Base-by-base conservation (phyloP, 64 coral and sea anemone species). In the Dendronephthya gigantea region DNA sequence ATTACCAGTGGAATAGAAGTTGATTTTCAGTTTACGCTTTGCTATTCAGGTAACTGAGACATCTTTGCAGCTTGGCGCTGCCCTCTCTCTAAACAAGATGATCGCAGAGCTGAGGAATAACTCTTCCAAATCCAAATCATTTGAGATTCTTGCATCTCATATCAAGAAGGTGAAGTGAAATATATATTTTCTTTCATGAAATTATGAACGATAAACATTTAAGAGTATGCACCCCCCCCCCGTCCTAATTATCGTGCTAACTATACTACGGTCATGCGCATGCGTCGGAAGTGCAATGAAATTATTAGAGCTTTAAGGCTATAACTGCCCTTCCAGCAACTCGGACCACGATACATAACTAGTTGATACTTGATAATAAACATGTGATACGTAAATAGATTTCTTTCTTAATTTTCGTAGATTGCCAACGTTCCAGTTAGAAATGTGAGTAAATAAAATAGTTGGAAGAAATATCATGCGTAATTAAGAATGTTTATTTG, bases 361-460 rank as follows among this genome's bases (percentile, higher is more conserved):
- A n/a, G n/a, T n/a, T n/a, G n/a, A n/a, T n/a, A n/a, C n/a, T n/a
- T n/a, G n/a, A n/a, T n/a, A n/a, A n/a, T n/a, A 12, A 75, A 29
- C 13, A 19, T 39, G 2, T 8, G 13, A 79, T 8, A 13, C 13
- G 72, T 79, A 35, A 3, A 28, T 79, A 39, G 5, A 23, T 65
- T 85, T 85, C 15, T 65, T 41, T 23, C n/a, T 39, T 50, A 22
- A 22, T 28, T 25, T 35, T 82, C 22, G 66, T 36, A 95, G 93
- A 84, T 95, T 83, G 90, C 93, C 35, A 92, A 91, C 40, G 85
- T 89, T 66, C 49, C 90, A 22, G 88, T 95, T 14, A 89, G 93
- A 81, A 95, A 95, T 56, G 93, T 62, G 17, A 62, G 55, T 62
- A 62, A 0, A n/a, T n/a, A n/a, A n/a, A n/a, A n/a, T n/a, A n/a